Evolutionary conservation across 2,888 invertebrate genomes (phyloP), one percentile per base, ranked within the genome.

Genomic region (Hemithea aestivaria): DNA sequence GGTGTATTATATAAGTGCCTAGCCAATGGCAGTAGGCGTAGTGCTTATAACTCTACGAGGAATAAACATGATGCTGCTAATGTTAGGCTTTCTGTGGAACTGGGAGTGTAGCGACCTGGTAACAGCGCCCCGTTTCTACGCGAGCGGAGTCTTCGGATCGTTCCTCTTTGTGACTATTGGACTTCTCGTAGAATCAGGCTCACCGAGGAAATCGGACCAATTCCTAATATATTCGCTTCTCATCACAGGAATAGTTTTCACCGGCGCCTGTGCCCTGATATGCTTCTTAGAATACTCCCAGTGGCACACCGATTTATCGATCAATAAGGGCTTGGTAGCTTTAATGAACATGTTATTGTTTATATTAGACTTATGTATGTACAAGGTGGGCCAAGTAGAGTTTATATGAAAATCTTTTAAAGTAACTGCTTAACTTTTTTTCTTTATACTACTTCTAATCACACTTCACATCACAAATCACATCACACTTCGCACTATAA

Each of bases 71-170:
- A 22, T 22, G 4, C 23, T 70, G 28, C 65, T 74, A 69, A 9
- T 53, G 1, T 2, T 68, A 0, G 67, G 62, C 1, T 52, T 66
- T 5, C 69, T 65, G 31, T 65, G 48, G 29, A 65, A 57, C 35
- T 73, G 77, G 1, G 79, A 76, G 41, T 38, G 45, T 35, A 26
- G 30, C 1, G 36, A 66, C 9, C 39, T 72, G 30, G 44, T 48
- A 7, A 43, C 58, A 1, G 36, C 56, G 1, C 41, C 48, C 11
- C 58, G 56, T 30, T 81, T 76, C 29, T 9, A 71, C 1, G 66
- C 69, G 46, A 53, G 62, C 1, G 81, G 78, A 16, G 54, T 72
- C 0, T 75, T 60, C 10, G 77, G 79, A 2, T 50, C 66, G 7
- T 70, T 60, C 28, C 23, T 57, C 1, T 38, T 73, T 1, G 34